A percentile compares a stretch with the other conserved stretches of the same genome.
phyloP scores from a whole-genome alignment of 1,140 invertebrate genomes.

The Bombus pascuorum region DNA sequence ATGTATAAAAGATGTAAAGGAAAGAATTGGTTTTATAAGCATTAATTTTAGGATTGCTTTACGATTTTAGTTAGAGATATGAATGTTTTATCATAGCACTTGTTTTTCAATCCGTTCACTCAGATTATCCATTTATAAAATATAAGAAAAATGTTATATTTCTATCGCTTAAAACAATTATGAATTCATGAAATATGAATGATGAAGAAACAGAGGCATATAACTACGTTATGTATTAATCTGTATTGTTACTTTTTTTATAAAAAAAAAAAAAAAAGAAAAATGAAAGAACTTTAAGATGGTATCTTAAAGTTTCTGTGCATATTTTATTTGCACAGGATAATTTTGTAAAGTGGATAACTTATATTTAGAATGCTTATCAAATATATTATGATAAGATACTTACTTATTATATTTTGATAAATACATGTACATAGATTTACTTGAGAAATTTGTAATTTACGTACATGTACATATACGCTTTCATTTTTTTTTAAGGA shows the following conservation, averaged over 20 bases:
- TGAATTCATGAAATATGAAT: neutral
- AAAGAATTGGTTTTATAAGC: neutral
- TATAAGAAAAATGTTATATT: neutral
- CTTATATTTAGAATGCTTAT: neutral
- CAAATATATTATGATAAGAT: slow-evolving; percentile 11
- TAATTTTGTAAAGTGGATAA: slow-evolving; percentile 22
- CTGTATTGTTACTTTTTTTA: neutral
- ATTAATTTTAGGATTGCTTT: slow-evolving; percentile 4
- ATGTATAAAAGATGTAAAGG: slow-evolving; percentile 43
- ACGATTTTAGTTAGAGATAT: neutral
- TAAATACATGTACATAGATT: slow-evolving; percentile 46
- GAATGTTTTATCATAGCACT: neutral
- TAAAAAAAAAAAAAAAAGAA: neutral
- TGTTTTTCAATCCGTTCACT: neutral
- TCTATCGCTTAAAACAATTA: neutral
- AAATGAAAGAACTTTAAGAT: neutral
- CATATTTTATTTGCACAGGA: neutral
- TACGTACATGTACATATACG: slow-evolving; percentile 38
- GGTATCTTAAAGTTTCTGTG: neutral
- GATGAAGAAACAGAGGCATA: neutral
- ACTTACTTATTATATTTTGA: slow-evolving; percentile 38
- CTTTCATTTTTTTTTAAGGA: slow-evolving; percentile 39
- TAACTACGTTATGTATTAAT: neutral
- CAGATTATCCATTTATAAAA: neutral
- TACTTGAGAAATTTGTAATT: slow-evolving; percentile 17